Evolutionary conservation across 2,888 invertebrate species (phyloP), one percentile per base, ranked within the genome.

Genomic region (Ectemnius continuus): DNA sequence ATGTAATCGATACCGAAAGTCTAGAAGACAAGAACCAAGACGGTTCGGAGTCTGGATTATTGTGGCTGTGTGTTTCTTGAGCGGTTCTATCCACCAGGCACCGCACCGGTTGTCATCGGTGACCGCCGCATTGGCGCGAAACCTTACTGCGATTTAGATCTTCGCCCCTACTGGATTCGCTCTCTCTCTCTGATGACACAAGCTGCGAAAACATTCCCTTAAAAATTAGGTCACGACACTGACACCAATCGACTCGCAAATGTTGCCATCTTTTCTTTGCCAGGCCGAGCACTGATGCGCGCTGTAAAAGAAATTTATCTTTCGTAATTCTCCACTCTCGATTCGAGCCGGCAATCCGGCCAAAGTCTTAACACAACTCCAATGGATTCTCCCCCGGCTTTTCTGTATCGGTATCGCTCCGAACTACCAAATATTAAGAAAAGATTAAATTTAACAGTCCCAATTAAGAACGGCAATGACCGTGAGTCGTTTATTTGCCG

Each of bases 71-170:
- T 64, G 65, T 77, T 72, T 69, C 77, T 67, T 75, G 47, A 61
- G 61, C 59, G 70, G 75, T 67, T 73, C 67, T 59, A 67, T 65
- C 61, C 18, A 20, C 56, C 28, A n/a, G 3, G 28, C 28, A 28
- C 28, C 28, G 36, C 36, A 14, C 20, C 28, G 45, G 23, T 48
- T 73, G 68, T 81, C 70, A 69, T 70, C 67, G 62, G 73, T 70
- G 69, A 28, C 36, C 26, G n/a, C 28, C 20, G 58, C 70, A 70
- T 63, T 64, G 71, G 71, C 78, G 72, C 67, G 82, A 82, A 82
- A 82, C 80, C 83, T 61, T 82, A 82, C 68, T 67, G 70, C 20
- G 72, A 73, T 78, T 72, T 76, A 80, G 80, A 80, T 82, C 78
- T 48, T 58, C 18, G 59, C 18, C 20, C 57, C 59, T 36, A 6